Base-by-base conservation (phyloP, 2,113 vertebrate species). In the Mirounga angustirostris region DNA sequence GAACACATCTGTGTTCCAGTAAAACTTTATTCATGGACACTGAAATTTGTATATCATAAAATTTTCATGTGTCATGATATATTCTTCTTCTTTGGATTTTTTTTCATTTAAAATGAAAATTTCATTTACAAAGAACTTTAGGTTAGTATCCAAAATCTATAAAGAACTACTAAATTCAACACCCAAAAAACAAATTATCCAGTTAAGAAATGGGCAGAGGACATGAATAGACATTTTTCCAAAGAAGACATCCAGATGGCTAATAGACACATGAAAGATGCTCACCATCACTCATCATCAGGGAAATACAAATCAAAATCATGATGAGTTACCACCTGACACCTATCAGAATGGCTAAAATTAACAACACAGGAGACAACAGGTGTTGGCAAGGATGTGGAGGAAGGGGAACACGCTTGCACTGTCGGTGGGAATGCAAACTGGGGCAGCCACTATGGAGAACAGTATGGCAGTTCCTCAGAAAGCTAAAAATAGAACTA, bases 11-110 rank as follows among this genome's bases (percentile, higher is more conserved):
- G 52, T 93, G 26, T 58, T 78, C 76, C 46, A 89, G 15, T 54
- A 59, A 67, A 65, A 74, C 74, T 95, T 76, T 46, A 78, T 61
- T 52, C 69, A 61, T 2, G n/a, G 86, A 19, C 65, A 33, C 15
- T 21, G 40, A 83, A 85, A 59, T 54, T 4, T 86, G 26, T 95
- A 46, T 58, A 81, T 63, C 91, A 87, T 71, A 16, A 21, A 71
- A 85, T 87, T 93, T 78, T 95, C 54, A 91, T 4, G 54, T n/a
- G 56, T 54, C 43, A 79, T 78, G 26, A 78, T 73, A 76, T 83
- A 63, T 61, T 58, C 59, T 54, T 71, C 11, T 40, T 79, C n/a
- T 81, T 91, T 58, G 24, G 11, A 28, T 54, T 33, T 89, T 78
- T 78, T 86, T 92, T 71, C 81, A 36, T 61, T 80, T 80, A 71